These are phyloP conservation scores for Camponotus pennsylvanicus DNA, from an alignment of 1,140 invertebrate species.

Conservation along the genomic window DNA sequence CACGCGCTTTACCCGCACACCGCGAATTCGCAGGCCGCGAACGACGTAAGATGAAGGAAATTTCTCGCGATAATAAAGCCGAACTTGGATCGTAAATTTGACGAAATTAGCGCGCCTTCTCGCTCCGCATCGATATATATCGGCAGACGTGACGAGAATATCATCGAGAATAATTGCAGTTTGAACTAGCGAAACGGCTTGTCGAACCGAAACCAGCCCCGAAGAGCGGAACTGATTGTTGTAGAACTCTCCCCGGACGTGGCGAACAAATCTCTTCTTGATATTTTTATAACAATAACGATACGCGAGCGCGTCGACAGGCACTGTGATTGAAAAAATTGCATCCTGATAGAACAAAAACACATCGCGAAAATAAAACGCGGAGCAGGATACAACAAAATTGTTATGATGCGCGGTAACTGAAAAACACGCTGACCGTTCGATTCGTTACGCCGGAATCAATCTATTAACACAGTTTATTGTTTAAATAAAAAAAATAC, in stretches of 20 bases:
- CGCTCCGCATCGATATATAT: neutral
- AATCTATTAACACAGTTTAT: conserved; percentile 55
- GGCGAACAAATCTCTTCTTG: conserved; percentile 17
- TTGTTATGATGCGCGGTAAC: conserved; percentile 51
- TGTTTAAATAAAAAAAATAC: conserved; percentile 42
- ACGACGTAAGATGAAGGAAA: conserved; percentile 27
- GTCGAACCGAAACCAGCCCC: neutral
- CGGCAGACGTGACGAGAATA: conserved; percentile 40
- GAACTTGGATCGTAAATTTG: conserved; percentile 50
- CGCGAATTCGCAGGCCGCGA: conserved; percentile 16
- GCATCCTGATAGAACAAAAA: conserved; percentile 48
- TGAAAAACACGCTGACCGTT: conserved; percentile 44
- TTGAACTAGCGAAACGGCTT: neutral
- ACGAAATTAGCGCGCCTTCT: conserved; percentile 45
- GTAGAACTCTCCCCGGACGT: neutral
- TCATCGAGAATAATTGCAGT: conserved; percentile 39
- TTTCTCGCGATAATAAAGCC: conserved; percentile 51
- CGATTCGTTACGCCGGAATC: conserved; percentile 51
- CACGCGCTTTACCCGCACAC: conserved; percentile 4
- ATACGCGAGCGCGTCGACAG: neutral
- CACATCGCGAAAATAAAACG: conserved; percentile 43
- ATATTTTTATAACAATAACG: conserved; percentile 50
- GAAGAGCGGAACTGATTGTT: conserved; percentile 16
- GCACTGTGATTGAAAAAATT: conserved; percentile 53
- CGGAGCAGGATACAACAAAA: conserved; percentile 35